Evolutionary conservation across 2,113 vertebrate genomes (phyloP), one percentile per base, ranked within the genome.

Genomic region (Talpa occidentalis): DNA sequence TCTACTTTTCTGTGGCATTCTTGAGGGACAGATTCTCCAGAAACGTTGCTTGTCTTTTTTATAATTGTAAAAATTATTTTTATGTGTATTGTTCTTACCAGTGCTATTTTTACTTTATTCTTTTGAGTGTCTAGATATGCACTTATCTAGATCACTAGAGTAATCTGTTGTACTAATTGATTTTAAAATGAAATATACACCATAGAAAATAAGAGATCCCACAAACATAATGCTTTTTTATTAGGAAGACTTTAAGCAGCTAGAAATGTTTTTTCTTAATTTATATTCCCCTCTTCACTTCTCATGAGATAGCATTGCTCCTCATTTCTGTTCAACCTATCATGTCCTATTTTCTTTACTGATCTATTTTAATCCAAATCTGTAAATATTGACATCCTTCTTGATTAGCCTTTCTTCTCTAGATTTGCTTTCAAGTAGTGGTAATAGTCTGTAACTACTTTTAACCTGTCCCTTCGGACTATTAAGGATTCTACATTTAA

Each of bases 331-430:
- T 59, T 49, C 47, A 96, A 49, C n/a, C 66, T 72, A 84, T 91
- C 54, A 64, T 37, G 67, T 77, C 44, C 83, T 93, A 64, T 95
- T 97, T 94, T 93, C 95, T 95, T 90, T 95, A 87, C 90, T 84
- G 80, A 84, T 85, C 79, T 87, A 62, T 96, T 94, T 95, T 94
- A 97, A 96, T 93, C 72, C 56, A 93, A 96, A 95, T 95, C 90
- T 95, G 90, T 92, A 97, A 97, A 97, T 97, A 96, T 84, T 93
- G 21, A 32, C 91, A n/a, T 91, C 84, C 47, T 93, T 81, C 82
- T 87, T 84, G 72, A 96, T 96, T 96, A 96, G 83, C 69, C 86
- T 95, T 94, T 91, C 49, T 95, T 95, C 60, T 94, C 72, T 88
- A 56, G 91, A 94, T 96, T 96, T 94, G 78, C 84, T 96, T 88